Evolutionary conservation across 92 coral and sea anemone genomes (phyloP), one percentile per base, ranked within the genome.

Genomic region (Actinernus sp.): DNA sequence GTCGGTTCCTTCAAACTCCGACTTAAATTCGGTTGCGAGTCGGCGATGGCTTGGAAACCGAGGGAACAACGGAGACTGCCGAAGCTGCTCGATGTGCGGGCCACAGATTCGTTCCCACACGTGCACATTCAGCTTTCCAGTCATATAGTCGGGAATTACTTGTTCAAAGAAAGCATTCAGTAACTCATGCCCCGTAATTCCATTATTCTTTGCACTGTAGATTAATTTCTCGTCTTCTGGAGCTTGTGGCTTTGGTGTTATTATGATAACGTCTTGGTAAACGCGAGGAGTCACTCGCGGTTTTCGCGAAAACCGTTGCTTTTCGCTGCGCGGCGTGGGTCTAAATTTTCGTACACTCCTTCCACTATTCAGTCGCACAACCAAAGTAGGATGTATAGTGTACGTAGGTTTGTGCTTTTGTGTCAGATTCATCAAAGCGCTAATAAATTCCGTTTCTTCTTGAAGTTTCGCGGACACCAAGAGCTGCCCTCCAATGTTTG

Each of bases 31-130:
- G 24, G 65, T 33, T 16, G 71, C 43, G 52, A 71, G 67, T 40
- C 65, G 76, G 1, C 78, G 71, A 36, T 34, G 55, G 24, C 57
- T 86, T 27, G 96, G 96, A 55, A 89, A 89, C 41, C 88, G 81
- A 31, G 96, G 96, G 70, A 89, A 89, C 29, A 89, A 58, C 14
- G 96, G 96, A 4, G 96, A 89, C 52, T 74, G 81, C 8, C 96
- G 88, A 17, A 89, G 88, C 46, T 89, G 96, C 8, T 85, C 87
- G 33, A 89, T 85, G 39, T 84, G 60, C 25, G 83, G 71, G 3
- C 96, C 96, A 45, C 96, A 89, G 24, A 89, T 85, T 10, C 88
- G 84, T 24, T 84, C 91, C 96, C 96, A 89, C 2, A 83, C 68
- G 46, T 89, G 92, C 17, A 85, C 88, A 50, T 89, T 89, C 23